A percentile compares a stretch with the other conserved stretches of the same genome.
Conservation (phyloP, 1,140 invertebrate genomes). For the Drosophila nigromelanica region DNA sequence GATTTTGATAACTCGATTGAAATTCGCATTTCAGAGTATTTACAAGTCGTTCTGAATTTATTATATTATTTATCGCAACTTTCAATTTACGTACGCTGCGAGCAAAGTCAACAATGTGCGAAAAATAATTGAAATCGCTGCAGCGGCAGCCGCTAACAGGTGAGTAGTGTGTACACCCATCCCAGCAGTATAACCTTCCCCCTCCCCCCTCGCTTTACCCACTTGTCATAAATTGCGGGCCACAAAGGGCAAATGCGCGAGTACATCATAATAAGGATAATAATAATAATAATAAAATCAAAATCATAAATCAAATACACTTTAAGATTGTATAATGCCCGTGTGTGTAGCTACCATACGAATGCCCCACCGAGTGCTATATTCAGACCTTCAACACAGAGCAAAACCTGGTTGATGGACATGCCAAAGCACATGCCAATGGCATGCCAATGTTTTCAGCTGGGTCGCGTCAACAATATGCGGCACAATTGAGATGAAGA, state of each 20-base stretch:
- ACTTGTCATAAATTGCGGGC: constrained; percentile 10
- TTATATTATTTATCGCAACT: too few species aligned
- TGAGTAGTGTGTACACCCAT: too few species aligned
- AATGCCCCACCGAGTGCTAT: background rate
- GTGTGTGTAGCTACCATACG: background rate
- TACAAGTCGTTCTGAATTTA: too few species aligned
- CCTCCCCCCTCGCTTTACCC: too few species aligned
- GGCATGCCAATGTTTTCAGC: constrained; percentile 16
- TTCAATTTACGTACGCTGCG: too few species aligned
- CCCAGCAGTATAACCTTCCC: too few species aligned
- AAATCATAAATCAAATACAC: constrained; percentile 27
- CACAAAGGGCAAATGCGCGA: constrained; percentile 1
- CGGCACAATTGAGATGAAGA: background rate
- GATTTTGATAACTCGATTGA: too few species aligned
- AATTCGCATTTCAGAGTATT: too few species aligned
- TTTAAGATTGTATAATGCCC: constrained; percentile 13
- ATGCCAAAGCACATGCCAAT: background rate
- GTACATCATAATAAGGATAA: constrained; percentile 18
- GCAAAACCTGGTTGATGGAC: constrained; percentile 16
- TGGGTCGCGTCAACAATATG: background rate
- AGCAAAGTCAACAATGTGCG: too few species aligned
- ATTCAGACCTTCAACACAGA: background rate
- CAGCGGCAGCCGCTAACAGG: too few species aligned
- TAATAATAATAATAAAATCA: constrained; percentile 16
- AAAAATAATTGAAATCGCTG: too few species aligned